Base-by-base conservation (phyloP, 1,140 invertebrate genomes). In the Drosophila prosaltans region DNA sequence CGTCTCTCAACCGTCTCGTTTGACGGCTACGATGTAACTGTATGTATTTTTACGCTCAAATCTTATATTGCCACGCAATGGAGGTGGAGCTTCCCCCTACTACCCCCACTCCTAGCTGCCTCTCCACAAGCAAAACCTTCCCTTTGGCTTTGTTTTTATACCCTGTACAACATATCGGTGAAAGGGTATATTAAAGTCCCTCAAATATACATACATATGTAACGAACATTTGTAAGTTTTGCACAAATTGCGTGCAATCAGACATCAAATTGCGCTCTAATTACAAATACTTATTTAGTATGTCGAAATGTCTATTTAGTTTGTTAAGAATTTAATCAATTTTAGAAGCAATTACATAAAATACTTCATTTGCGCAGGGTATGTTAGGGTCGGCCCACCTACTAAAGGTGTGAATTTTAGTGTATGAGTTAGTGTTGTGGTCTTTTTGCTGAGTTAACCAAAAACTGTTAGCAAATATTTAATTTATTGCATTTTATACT, bases 21-120 rank as follows among this genome's bases (percentile, higher is more conserved):
- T 62, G 73, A 86, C 83, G 72, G 45, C 63, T 88, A 60, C 45
- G 71, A 77, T 88, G 83, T 86, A 88, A 86, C 78, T 86, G 82
- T 72, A 63, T 70, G 69, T 68, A 60, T 80, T 88, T 77, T 30
- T 67, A 62, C 83, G 74, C 80, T 83, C 80, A 88, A 83, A 83
- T 26, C 45, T 51, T 51, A 51, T 83, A 86, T 72, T 45, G 76
- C 68, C 74, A 69, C 66, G 73, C 73, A 69, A 24, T 66, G 10
- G 32, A 55, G 28, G 10, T 11, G 30, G 11, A 30, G 9, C 54
- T 32, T 8, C 55, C 32, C 21, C 32, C 16, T 16, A 16, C 16
- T 39, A 6, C 8, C 57, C 8, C 1, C 57, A n/a, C 32, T 24
- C 5, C 21, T 39, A 2, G 7, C 45, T 48, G n/a, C 45, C 2